Evolutionary conservation across 2,888 invertebrate species (phyloP), one percentile per base, ranked within the genome.

Genomic region (Ormyrus thymus): DNA sequence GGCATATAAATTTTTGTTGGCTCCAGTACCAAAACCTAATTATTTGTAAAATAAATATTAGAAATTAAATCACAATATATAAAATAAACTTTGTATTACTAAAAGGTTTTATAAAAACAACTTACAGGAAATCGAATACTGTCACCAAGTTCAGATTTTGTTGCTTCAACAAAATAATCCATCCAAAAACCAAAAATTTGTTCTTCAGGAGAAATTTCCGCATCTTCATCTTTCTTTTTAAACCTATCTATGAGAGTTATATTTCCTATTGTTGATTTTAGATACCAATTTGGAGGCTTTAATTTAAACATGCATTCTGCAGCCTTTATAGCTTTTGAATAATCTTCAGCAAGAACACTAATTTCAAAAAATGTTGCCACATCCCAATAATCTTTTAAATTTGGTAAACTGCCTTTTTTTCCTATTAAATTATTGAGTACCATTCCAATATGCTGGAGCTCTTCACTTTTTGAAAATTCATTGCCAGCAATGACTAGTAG

Each of bases 321-420:
- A 11, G 99, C 99, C 91, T 98, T 97, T 84, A 97, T 96, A 0
- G 99, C 98, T 90, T 99, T 99, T 11, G 95, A 93, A 89, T 98
- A 99, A 90, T 99, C 98, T 90, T 98, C 97, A 1, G 98, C 98
- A 50, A 99, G 92, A 0, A 99, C 98, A 65, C 98, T 98, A 83
- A 99, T 98, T 91, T 98, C 98, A 90, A 99, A 98, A 92, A 97
- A 99, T 1, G 97, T 98, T 0, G 98, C 98, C 11, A 99, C 98
- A 90, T 98, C 98, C 99, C 99, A 99, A 88, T 99, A 99, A 89
- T 99, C 98, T 84, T 95, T 95, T 29, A 99, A 92, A 0, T 97
- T 97, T 0, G 95, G 94, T 48, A 99, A 91, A 88, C 97, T 97
- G 61, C 99, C 99, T 89, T 99, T 99, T 88, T 98, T 97, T 0